Base-by-base conservation (phyloP, 2,113 vertebrate species). In the Neolamprologus kungweensis region DNA sequence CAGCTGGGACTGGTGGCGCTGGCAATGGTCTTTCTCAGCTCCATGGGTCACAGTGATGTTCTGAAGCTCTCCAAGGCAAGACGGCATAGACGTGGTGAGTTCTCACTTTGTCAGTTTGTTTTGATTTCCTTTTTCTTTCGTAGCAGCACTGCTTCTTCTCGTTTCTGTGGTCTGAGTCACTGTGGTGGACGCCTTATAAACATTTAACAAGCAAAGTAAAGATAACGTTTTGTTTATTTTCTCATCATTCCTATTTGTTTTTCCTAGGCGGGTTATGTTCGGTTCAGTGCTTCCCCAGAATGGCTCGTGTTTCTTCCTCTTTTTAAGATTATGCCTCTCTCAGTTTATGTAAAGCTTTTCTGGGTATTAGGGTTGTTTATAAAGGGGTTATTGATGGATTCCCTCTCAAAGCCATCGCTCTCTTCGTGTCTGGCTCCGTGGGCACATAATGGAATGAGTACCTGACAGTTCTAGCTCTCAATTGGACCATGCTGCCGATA, bases 31-130 rank as follows among this genome's bases (percentile, higher is more conserved):
- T 97, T 98, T 96, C 97, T 99, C 94, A 98, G 97, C 97, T 97
- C 96, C 89, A 97, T 97, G 96, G 97, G 98, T 96, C 96, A 98
- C 87, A 89, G 95, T 35, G 95, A 97, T 83, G 96, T 96, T 96
- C 96, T 96, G 95, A 97, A 96, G 93, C 96, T 96, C 87, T 95
- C 95, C 95, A 98, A 97, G 96, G 97, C 97, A 91, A 98, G 98
- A 95, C 96, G 97, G 93, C 98, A 99, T 93, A 97, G 97, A 96
- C 97, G 98, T 95, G 98, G 98, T 99, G 97, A 96, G 98, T 98
- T 33, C 82, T 51, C 78, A 88, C 73, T 60, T 73, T 86, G 50
- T 88, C 80, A 42, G n/a, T 83, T 71, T 86, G 37, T 87, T 93
- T 91, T 93, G 82, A 93, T 68, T 71, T 68, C 19, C 58, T 23